These are phyloP conservation scores for Ophthalmolycus amberensis DNA, from an alignment of 2,113 vertebrate genomes.

Conservation along the genomic window DNA sequence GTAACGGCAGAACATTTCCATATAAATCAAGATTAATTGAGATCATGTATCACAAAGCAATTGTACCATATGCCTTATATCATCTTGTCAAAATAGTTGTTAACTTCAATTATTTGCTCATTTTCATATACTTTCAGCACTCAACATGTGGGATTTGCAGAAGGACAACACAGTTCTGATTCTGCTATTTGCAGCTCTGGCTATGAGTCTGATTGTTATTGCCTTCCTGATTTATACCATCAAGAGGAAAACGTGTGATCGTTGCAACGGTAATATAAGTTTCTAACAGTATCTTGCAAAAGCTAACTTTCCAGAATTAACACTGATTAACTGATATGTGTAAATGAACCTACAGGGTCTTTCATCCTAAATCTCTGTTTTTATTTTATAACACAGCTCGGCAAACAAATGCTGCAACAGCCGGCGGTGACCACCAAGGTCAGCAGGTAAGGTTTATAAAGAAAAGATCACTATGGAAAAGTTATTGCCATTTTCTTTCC, in stretches of 20 bases:
- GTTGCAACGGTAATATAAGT: conserved; percentile 9
- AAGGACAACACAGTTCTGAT: not conserved
- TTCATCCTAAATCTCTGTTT: fast-evolving
- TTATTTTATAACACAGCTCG: not conserved
- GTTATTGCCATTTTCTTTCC: not conserved
- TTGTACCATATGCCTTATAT: not conserved
- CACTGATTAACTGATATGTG: not conserved
- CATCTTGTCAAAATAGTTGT: not conserved
- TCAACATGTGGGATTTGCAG: conserved; percentile 6
- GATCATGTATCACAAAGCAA: not conserved
- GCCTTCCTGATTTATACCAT: conserved; percentile 21
- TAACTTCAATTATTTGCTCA: not conserved
- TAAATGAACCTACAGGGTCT: fast-evolving
- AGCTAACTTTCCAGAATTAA: not conserved
- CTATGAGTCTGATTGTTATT: not conserved
- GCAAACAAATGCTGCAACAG: not conserved
- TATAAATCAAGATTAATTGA: not conserved
- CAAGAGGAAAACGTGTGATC: conserved; percentile 12
- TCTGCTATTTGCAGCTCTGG: conserved; percentile 28
- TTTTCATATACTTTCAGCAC: not conserved
- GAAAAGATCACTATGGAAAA: not conserved
- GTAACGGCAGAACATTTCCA: not conserved
- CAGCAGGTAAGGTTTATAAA: conserved; percentile 31
- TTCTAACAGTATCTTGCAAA: not conserved
- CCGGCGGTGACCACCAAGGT: not conserved